Evolutionary conservation across 2,888 invertebrate species (phyloP), one percentile per base, ranked within the genome.

Genomic region (Agonopterix heracliana): DNA sequence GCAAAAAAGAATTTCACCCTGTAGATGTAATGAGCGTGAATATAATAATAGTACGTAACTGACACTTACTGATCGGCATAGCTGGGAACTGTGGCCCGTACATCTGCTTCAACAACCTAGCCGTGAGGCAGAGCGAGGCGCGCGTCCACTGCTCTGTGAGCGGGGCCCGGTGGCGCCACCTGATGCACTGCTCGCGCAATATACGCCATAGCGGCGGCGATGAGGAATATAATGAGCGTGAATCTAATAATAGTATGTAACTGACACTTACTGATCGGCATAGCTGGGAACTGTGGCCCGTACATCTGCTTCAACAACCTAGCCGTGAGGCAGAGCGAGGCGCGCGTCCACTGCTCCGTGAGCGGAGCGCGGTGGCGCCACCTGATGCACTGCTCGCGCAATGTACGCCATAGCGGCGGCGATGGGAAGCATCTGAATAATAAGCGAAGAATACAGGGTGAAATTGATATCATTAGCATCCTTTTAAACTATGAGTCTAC

Each of bases 121-220:
- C 94, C 0, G 98, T 98, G 51, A 98, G 90, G 1, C 95, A 95
- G 45, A 97, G 90, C 78, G 97, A 98, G 35, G 97, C 96, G 55
- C 97, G 92, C 81, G 97, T 95, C 98, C 98, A 98, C 71, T 98
- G 98, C 74, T 96, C 95, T 26, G 98, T 93, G 7, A 99, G 90
- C 36, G 97, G 96, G 53, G 96, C 92, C 53, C 98, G 93, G 88
- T 99, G 98, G 9, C 98, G 91, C 98, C 98, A 98, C 68, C 95
- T 93, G 66, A 94, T 91, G 78, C 97, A 97, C 67, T 97, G 95
- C 81, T 97, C 97, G 63, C 96, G 92, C 55, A 98, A 88, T 0
- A 98, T 98, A 76, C 97, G 96, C 98, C 98, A 98, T 58, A 98
- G 87, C 1, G 97, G 95, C 5, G 98, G 98, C 3, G 97, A 94